Evolutionary conservation across 2,888 invertebrate species (phyloP).

Genomic region (Laspeyria flexula): DNA sequence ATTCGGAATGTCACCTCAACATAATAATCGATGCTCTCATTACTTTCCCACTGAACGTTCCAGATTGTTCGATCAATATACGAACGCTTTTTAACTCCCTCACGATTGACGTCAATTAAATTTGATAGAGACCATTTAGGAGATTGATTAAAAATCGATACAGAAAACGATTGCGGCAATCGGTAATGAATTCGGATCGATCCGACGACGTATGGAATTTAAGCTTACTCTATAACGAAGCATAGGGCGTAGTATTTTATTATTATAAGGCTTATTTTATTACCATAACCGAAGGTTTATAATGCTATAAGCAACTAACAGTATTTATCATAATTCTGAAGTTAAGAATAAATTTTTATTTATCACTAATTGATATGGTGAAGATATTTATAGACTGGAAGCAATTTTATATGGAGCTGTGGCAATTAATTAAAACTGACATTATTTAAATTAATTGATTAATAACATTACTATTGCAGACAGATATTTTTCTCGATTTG

Average conservation of each 20-base stretch:
- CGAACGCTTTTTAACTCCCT: slow-evolving; percentile 60
- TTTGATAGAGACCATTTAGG: slow-evolving; percentile 74
- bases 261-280: slow-evolving; percentile 48
- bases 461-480: too few relatives aligned
- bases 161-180: slow-evolving; percentile 59
- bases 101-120: slow-evolving; percentile 77
- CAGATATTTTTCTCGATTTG: too few relatives aligned
- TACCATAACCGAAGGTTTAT: slow-evolving; percentile 46
- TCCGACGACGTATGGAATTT: slow-evolving; percentile 54
- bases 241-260: slow-evolving; percentile 44
- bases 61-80: slow-evolving; percentile 46
- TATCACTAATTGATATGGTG: slow-evolving; percentile 35
- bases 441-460: slow-evolving; percentile 13
- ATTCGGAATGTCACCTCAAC: slow-evolving; percentile 38
- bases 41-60: slow-evolving; percentile 47
- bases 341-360: slow-evolving; percentile 24
- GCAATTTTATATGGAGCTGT: neutral
- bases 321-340: slow-evolving; percentile 50
- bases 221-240: slow-evolving; percentile 56
- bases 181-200: slow-evolving; percentile 57
- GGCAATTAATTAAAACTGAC: neutral
- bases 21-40: slow-evolving; percentile 48
- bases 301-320: slow-evolving; percentile 41
- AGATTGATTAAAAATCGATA: slow-evolving; percentile 78
- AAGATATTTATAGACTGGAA: slow-evolving; percentile 23